Base-by-base conservation (phyloP, 1,140 invertebrate species). In the Hylaeus anthracinus region DNA sequence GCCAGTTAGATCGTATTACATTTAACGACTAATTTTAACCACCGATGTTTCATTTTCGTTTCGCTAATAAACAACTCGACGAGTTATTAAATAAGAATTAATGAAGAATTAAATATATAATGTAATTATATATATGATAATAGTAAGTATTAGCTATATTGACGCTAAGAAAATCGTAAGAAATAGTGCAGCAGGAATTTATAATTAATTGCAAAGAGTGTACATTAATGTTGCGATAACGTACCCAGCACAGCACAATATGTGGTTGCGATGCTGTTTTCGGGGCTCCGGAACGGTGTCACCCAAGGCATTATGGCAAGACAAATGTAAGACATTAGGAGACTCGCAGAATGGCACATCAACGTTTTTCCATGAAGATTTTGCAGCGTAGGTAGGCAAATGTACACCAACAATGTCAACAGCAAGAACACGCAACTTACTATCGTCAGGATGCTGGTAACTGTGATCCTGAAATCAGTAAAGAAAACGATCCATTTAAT, bases 321-420 rank as follows among this genome's bases (percentile, higher is more conserved):
- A 76, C 94, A 95, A 45, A 93, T 82, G 88, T 94, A 96, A 1
- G 95, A 95, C 8, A 95, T 81, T 72, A 96, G 91, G 77, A 96
- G 94, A 87, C 94, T 95, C 71, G 92, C 91, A 1, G 96, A 94
- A 85, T 96, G 94, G 83, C 95, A 96, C 92, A 96, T 96, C 12
- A 96, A 89, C 1, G 95, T 96, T 83, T 95, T 95, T 0, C 96
- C 96, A 63, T 96, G 96, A 26, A 96, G 93, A 91, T 96, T 97
- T 51, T 95, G 92, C 41, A 96, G 91, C 26, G 93, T 92, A 0
- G 96, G 95, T 45, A 96, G 91, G 3, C 92, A 94, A n/a, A 93
- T 89, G 89, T 96, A 97, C 26, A 96, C 95, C 67, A 95, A 10
- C 61, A 96, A 90, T 0, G 96, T 97, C 9, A 95, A 85, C 6